These are phyloP conservation scores for Proterorhinus semilunaris DNA, from an alignment of 2,113 vertebrate species.

Conservation along the genomic window DNA sequence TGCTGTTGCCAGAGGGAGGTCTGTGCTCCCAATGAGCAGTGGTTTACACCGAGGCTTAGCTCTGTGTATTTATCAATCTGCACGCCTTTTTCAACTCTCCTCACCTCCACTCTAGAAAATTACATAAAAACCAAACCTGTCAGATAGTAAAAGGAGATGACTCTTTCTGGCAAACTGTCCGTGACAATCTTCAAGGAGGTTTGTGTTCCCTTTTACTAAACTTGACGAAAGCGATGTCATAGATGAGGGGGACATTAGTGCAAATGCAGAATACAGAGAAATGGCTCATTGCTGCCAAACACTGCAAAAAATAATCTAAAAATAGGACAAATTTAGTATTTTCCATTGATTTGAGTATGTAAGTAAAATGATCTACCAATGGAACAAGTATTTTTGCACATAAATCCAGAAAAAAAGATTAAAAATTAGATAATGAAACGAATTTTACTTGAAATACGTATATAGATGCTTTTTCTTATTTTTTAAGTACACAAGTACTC, in stretches of 20 bases:
- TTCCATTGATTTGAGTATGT: no score
- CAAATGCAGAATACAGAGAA: no score
- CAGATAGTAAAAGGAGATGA: slow-evolving; percentile 62
- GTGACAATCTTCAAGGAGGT: slow-evolving; percentile 44
- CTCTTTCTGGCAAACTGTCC: slow-evolving; percentile 20
- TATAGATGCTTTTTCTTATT: no score
- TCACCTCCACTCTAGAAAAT: slow-evolving; percentile 60
- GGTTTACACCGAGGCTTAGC: not conserved
- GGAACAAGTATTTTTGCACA: no score
- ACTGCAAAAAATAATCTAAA: no score
- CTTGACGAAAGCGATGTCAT: slow-evolving; percentile 36
- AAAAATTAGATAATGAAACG: no score
- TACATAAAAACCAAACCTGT: slow-evolving; percentile 71
- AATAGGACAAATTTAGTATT: no score
- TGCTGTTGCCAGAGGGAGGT: slow-evolving; percentile 85
- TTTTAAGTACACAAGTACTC: no score
- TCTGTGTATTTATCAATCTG: slow-evolving; percentile 37
- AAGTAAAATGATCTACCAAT: no score
- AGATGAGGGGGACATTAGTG: slow-evolving; percentile 5
- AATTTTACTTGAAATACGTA: no score
- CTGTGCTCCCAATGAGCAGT: slow-evolving; percentile 47
- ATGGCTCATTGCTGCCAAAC: no score
- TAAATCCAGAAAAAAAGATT: no score
- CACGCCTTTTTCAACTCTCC: slow-evolving; percentile 63
- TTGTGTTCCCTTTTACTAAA: slow-evolving; percentile 69